These are phyloP conservation scores for Archocentrus centrarchus DNA, from an alignment of 2,113 vertebrate genomes.

Conservation along the genomic window DNA sequence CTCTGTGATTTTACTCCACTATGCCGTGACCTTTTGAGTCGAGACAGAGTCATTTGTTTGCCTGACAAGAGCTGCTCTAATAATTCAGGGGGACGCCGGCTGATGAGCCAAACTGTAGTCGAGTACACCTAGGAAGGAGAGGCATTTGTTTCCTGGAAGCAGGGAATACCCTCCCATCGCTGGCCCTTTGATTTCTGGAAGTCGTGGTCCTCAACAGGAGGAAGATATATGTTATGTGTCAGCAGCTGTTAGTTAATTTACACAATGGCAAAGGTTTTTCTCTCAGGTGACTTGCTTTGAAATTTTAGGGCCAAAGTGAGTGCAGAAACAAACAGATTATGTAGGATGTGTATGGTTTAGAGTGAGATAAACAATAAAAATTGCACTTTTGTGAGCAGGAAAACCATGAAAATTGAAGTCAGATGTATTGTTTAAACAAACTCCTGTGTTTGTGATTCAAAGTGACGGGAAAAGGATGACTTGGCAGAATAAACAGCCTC, in stretches of 20 bases:
- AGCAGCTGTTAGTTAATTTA: background rate
- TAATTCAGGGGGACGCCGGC: conserved; percentile 72
- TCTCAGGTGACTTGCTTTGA: conserved; percentile 1
- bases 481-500: conserved; percentile 61
- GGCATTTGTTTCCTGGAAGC: conserved; percentile 43
- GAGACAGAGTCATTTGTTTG: conserved; percentile 78
- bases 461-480: conserved; percentile 19
- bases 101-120: conserved; percentile 62
- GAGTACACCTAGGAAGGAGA: conserved; percentile 45
- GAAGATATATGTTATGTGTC: conserved; percentile 4
- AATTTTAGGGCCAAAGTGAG: background rate
- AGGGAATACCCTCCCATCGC: conserved; percentile 17
- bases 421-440: conserved; percentile 1
- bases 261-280: background rate
- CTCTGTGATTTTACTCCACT: conserved; percentile 66
- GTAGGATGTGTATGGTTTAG: background rate
- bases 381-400: background rate
- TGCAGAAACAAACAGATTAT: background rate
- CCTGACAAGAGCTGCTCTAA: conserved; percentile 65
- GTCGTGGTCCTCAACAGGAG: background rate
- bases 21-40: conserved; percentile 75
- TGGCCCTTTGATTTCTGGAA: conserved; percentile 3
- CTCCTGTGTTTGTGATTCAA: background rate
- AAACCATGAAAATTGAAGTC: background rate
- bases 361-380: background rate